phyloP scores from a whole-genome alignment of 2,797 vertebrate species.

The Petrocephalus sullivani region DNA sequence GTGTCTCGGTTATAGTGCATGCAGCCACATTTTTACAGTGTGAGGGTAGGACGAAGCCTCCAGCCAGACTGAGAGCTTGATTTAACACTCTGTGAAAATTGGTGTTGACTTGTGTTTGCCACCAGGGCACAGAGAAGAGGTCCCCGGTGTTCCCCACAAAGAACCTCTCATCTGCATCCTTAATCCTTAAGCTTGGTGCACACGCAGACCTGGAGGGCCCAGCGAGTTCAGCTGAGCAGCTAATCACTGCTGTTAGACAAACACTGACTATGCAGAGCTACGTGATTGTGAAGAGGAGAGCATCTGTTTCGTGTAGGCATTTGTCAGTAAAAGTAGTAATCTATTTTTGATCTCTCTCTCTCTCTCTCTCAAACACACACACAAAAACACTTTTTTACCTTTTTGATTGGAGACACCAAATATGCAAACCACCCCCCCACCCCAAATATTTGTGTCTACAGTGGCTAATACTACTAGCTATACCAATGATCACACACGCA shows the following conservation, averaged over 20 bases:
- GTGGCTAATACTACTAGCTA: conserved; percentile 30
- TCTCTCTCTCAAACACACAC: not conserved
- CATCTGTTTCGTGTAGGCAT: not conserved
- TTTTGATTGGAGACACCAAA: too few species aligned
- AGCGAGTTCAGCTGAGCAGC: conserved; percentile 22
- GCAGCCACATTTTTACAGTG: not conserved
- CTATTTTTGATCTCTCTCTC: not conserved
- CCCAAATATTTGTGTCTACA: conserved; percentile 23
- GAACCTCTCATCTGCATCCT: not conserved
- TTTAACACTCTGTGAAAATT: not conserved
- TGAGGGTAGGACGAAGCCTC: not conserved
- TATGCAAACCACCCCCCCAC: too few species aligned
- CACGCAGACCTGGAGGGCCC: conserved; percentile 41
- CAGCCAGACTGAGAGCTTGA: not conserved
- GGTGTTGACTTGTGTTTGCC: not conserved
- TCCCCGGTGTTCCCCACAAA: not conserved
- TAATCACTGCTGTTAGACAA: not conserved
- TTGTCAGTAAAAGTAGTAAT: not conserved
- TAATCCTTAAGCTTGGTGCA: not conserved
- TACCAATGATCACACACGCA: conserved; percentile 40
- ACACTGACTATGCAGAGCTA: not conserved
- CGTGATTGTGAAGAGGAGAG: not conserved
- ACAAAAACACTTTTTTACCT: not conserved
- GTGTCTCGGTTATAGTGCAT: not conserved
- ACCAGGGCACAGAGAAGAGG: not conserved